These are phyloP conservation scores for Leptocoma aspasia DNA, from an alignment of 2,113 vertebrate species.

Conservation along the genomic window DNA sequence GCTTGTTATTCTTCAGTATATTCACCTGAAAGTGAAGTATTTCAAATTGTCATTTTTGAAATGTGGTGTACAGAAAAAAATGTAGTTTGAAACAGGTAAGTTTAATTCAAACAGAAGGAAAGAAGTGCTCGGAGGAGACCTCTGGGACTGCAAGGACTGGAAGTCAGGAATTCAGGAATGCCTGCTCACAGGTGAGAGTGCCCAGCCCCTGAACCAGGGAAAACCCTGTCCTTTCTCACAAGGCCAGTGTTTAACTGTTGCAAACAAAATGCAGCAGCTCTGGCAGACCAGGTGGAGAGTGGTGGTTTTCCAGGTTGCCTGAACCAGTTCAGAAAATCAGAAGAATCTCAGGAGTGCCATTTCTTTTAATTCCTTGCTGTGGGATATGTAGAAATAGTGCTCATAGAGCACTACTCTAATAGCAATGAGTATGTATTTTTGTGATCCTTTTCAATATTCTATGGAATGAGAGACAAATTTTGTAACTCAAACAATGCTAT, in stretches of 20 bases:
- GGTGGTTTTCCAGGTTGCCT: not conserved
- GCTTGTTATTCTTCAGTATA: not conserved
- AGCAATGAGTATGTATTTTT: not conserved
- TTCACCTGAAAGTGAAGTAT: not conserved
- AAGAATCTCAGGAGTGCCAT: not conserved
- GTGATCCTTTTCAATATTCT: not conserved
- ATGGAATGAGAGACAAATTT: not conserved
- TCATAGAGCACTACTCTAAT: not conserved
- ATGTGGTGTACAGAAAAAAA: not conserved
- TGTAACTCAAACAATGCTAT: not conserved
- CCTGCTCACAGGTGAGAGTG: not conserved
- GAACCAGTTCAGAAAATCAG: not conserved
- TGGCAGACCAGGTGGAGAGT: not conserved
- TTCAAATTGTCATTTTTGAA: not conserved
- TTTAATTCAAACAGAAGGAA: not conserved
- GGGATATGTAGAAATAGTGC: not conserved
- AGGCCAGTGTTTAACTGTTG: not conserved
- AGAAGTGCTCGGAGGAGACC: rapidly evolving
- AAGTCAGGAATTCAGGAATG: not conserved
- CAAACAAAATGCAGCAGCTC: not conserved
- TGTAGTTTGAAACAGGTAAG: not conserved
- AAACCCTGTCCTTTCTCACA: not conserved
- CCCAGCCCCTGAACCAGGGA: not conserved
- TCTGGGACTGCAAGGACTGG: not conserved
- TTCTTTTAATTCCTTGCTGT: not conserved